These are phyloP conservation scores for Saguinus oedipus DNA, from an alignment of 2,797 vertebrate genomes.

Conservation along the genomic window DNA sequence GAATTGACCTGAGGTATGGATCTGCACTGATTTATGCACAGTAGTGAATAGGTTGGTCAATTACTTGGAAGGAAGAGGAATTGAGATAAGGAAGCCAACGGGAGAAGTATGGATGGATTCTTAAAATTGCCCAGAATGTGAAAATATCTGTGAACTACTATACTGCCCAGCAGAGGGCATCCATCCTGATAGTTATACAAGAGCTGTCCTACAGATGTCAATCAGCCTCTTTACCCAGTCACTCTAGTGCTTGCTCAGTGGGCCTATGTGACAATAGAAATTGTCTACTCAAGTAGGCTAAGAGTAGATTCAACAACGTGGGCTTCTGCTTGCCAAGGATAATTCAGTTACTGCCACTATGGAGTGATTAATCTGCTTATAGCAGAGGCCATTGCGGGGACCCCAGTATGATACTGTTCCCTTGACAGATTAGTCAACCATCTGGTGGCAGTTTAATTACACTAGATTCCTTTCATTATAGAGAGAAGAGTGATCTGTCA, in stretches of 20 bases:
- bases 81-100: background rate
- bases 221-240: background rate
- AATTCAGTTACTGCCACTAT: background rate
- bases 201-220: background rate
- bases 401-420: background rate
- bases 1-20: background rate
- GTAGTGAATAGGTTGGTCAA: background rate
- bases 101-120: background rate
- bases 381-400: background rate
- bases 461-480: background rate
- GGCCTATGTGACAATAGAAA: background rate
- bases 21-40: background rate
- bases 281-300: background rate
- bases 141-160: conserved; percentile 18
- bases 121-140: background rate
- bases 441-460: background rate
- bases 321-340: conserved; percentile 1
- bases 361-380: background rate
- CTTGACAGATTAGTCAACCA: background rate
- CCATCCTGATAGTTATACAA: background rate
- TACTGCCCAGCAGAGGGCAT: background rate
- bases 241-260: background rate
- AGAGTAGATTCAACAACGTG: background rate
- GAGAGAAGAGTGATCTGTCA: background rate
- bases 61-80: conserved; percentile 15